Conservation (phyloP, 2,797 vertebrate species). For the Chelon labrosus region DNA sequence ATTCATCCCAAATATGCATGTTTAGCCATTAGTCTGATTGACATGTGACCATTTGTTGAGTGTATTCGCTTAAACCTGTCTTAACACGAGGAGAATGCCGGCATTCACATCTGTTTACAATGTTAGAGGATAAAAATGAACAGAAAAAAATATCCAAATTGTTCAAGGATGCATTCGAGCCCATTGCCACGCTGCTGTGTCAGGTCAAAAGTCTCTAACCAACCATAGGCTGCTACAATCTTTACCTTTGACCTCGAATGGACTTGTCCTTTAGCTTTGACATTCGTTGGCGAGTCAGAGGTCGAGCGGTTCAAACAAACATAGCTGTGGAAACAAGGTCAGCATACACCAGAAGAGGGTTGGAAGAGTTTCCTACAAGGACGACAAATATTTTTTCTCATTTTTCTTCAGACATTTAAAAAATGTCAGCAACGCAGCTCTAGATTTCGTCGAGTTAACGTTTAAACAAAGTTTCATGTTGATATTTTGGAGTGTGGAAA, state of each 20-base stretch:
- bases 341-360: neutral
- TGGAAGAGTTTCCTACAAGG: neutral
- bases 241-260: constrained; percentile 46
- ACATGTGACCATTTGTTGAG: constrained; percentile 28
- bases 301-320: constrained; percentile 46
- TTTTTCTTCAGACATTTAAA: neutral
- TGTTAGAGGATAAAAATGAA: constrained; percentile 3
- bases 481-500: constrained; percentile 33
- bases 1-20: constrained; percentile 15
- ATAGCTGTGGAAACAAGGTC: constrained; percentile 11
- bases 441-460: neutral
- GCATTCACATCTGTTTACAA: constrained; percentile 5
- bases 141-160: neutral
- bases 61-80: neutral
- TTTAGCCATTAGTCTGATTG: constrained; percentile 17
- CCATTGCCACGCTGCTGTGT: constrained; percentile 1
- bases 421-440: neutral
- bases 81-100: constrained; percentile 24
- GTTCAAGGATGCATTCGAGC: constrained; percentile 11
- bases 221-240: constrained; percentile 8
- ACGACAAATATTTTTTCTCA: neutral
- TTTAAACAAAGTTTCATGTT: constrained; percentile 24
- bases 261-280: constrained; percentile 37
- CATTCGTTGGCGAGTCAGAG: constrained; percentile 17
- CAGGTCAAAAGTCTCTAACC: constrained; percentile 24